Conservation (phyloP, 2,797 vertebrate species). For the Myotis pilosus region DNA sequence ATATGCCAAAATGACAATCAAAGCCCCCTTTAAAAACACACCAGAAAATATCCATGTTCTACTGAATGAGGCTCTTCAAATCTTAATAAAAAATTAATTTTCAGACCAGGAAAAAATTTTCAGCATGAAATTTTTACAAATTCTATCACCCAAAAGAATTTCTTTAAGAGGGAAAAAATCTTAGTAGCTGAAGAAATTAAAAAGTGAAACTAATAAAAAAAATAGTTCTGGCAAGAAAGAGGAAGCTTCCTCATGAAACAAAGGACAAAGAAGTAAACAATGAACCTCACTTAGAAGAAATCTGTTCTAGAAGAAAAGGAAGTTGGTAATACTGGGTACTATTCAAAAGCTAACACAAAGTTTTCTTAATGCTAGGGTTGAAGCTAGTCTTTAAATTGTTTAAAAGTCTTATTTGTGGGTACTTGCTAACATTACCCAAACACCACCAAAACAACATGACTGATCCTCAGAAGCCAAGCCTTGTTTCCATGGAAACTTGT, state of each 20-base stretch:
- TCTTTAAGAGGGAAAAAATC: background rate
- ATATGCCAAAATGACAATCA: background rate
- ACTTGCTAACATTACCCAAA: background rate
- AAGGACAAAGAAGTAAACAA: constrained; percentile 39
- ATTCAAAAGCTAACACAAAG: constrained; percentile 28
- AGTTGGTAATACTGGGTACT: constrained; percentile 29
- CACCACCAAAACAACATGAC: background rate
- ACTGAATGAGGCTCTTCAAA: background rate
- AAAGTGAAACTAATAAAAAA: constrained; percentile 48
- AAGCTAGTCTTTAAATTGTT: background rate
- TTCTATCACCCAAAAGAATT: constrained; percentile 6
- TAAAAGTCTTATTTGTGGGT: background rate
- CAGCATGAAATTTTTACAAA: constrained; percentile 13
- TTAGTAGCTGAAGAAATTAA: constrained; percentile 52
- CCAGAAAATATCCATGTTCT: constrained; percentile 13
- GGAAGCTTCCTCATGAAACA: background rate
- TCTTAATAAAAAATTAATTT: constrained; percentile 39
- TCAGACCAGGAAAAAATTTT: constrained; percentile 1
- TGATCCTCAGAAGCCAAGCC: background rate
- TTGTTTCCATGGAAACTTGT: background rate
- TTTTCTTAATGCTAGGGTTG: constrained; percentile 2
- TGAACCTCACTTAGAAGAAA: constrained; percentile 9
- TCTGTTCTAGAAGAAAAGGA: constrained; percentile 37
- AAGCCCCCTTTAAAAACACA: constrained; percentile 25
- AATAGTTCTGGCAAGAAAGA: constrained; percentile 39